phyloP scores from a whole-genome alignment of 2,113 vertebrate species.

The Australoheros scitulus region DNA sequence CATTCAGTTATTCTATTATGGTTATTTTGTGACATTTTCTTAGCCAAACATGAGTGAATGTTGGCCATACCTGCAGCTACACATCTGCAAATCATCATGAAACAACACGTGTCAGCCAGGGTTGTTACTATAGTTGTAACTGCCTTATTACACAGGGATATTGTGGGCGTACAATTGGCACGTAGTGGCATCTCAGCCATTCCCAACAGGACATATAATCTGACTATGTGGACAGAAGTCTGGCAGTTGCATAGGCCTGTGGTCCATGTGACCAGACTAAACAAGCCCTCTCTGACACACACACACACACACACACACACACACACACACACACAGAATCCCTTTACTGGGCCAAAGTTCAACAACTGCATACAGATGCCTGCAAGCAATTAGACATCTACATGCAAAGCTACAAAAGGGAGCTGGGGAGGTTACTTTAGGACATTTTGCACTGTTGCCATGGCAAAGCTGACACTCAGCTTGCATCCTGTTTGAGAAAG shows the following conservation, averaged over 20 bases:
- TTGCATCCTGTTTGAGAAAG: conserved; percentile 72
- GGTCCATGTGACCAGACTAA: conserved; percentile 81
- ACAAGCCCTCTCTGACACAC: conserved; percentile 64
- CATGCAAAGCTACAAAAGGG: conserved; percentile 68
- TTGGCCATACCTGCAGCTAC: conserved; percentile 10
- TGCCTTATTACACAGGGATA: conserved; percentile 37
- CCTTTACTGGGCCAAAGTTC: conserved; percentile 84
- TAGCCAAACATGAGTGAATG: neutral
- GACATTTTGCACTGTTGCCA: conserved; percentile 78
- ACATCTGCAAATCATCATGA: conserved; percentile 14
- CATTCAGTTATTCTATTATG: neutral
- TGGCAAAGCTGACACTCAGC: conserved; percentile 72
- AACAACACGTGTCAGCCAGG: conserved; percentile 4
- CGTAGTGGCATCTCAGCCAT: conserved; percentile 43
- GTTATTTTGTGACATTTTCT: neutral
- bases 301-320: neutral
- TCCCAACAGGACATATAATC: conserved; percentile 65
- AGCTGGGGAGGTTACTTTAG: conserved; percentile 80
- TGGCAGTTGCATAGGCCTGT: conserved; percentile 60
- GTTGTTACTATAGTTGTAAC: conserved; percentile 23
- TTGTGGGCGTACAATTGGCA: conserved; percentile 33
- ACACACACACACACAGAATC: conserved; percentile 42
- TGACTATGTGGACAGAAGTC: conserved; percentile 63
- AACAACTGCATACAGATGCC: conserved; percentile 77
- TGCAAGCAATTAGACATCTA: conserved; percentile 75